phyloP scores from a whole-genome alignment of 2,888 invertebrate genomes.

The Epirrhoe alternata region DNA sequence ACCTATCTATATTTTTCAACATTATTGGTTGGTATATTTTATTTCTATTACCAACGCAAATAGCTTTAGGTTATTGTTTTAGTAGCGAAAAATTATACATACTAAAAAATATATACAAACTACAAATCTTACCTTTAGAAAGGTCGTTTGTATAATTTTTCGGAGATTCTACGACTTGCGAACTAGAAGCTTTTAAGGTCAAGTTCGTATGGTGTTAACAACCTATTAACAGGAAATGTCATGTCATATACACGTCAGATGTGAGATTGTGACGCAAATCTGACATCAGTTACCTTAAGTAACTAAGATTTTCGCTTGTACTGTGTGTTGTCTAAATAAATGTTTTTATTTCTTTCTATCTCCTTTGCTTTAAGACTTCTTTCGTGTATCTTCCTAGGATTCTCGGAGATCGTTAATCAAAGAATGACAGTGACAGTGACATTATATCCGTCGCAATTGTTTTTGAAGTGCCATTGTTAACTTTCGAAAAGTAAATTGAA shows the following conservation, averaged over 20 bases:
- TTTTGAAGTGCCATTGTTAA: slow-evolving; percentile 22
- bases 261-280: background rate
- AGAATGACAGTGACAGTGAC: slow-evolving; percentile 21
- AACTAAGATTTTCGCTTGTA: slow-evolving; percentile 10
- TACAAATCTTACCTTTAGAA: background rate
- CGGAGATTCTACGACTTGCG: background rate
- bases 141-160: background rate
- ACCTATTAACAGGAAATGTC: slow-evolving; percentile 8
- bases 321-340: too few species aligned
- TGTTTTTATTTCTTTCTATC: too few species aligned
- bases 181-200: slow-evolving; percentile 1
- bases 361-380: background rate
- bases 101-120: too few species aligned
- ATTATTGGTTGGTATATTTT: too few species aligned
- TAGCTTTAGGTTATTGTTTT: background rate
- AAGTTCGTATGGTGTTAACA: slow-evolving; percentile 5
- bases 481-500: slow-evolving; percentile 15
- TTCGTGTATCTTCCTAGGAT: slow-evolving; percentile 14
- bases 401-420: slow-evolving; percentile 19
- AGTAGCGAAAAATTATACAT: too few species aligned
- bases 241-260: slow-evolving; percentile 4
- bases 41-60: background rate
- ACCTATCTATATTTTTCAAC: too few species aligned
- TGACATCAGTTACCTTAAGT: background rate
- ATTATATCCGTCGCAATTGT: slow-evolving; percentile 15